Percentiles rank a stretch among this genome's conserved stretches.
These are phyloP conservation scores for Oryzias curvinotus DNA, from an alignment of 2,113 vertebrate genomes.

Conservation along the genomic window DNA sequence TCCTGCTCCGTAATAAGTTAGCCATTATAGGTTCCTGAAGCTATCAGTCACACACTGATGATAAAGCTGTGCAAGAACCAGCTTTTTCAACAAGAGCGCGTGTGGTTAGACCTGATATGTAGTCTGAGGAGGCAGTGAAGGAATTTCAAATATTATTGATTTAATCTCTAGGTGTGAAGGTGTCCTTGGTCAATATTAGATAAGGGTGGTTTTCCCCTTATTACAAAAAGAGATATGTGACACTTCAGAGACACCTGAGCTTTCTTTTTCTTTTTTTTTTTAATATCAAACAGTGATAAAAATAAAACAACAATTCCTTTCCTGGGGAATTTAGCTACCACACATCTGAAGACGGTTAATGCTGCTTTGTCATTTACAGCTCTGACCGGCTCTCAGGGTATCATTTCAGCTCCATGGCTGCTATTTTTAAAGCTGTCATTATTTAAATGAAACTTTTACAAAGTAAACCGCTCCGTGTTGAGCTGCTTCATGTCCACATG, in stretches of 20 bases:
- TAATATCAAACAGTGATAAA: not conserved
- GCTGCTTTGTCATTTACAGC: slow-evolving; percentile 54
- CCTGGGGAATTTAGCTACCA: slow-evolving; percentile 23
- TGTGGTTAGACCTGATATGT: slow-evolving; percentile 14
- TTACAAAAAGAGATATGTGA: slow-evolving; percentile 4
- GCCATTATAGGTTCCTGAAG: slow-evolving; percentile 39
- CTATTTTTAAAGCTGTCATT: slow-evolving; percentile 52
- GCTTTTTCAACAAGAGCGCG: slow-evolving; percentile 26
- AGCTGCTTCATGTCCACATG: slow-evolving; percentile 23
- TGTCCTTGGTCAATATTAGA: slow-evolving; percentile 27
- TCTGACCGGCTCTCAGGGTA: slow-evolving; percentile 25
- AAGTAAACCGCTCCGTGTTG: slow-evolving; percentile 47
- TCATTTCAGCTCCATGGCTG: slow-evolving; percentile 50
- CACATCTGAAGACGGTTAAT: slow-evolving; percentile 6
- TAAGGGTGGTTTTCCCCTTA: slow-evolving; percentile 31
- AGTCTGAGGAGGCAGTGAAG: slow-evolving; percentile 31
- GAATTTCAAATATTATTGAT: slow-evolving; percentile 41
- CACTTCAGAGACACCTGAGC: slow-evolving; percentile 9
- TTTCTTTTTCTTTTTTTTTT: not conserved
- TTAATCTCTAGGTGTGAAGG: slow-evolving; percentile 8
- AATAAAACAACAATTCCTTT: slow-evolving; percentile 12
- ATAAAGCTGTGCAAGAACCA: slow-evolving; percentile 37
- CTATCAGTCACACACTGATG: slow-evolving; percentile 37
- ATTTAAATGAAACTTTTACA: slow-evolving; percentile 53
- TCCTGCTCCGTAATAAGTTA: slow-evolving; percentile 54